phyloP scores from a whole-genome alignment of 2,113 vertebrate genomes.

The Chaetorhynchus papuensis region DNA sequence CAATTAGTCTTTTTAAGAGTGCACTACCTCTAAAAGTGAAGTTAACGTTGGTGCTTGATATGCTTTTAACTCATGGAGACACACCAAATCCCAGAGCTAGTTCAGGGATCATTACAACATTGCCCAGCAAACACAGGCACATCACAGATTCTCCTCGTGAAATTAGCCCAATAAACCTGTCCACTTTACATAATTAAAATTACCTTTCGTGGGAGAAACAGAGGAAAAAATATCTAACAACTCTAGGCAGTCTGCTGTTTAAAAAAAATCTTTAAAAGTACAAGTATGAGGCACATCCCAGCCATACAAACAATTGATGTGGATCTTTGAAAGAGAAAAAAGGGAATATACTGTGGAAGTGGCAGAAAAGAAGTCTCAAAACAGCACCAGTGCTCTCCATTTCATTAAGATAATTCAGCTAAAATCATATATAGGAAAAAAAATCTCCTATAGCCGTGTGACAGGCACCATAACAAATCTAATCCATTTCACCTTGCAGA shows the following conservation, averaged over 20 bases:
- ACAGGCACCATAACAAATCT: background rate
- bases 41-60: background rate
- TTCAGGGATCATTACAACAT: background rate
- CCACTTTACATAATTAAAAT: background rate
- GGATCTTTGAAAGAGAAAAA: background rate
- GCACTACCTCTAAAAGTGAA: background rate
- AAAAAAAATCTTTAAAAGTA: background rate
- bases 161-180: background rate
- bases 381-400: background rate
- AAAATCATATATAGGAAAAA: background rate
- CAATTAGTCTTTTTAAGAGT: background rate
- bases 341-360: background rate
- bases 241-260: background rate
- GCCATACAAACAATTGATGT: fast-evolving
- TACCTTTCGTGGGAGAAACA: background rate
- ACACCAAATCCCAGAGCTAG: background rate
- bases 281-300: background rate
- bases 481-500: background rate
- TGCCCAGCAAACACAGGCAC: background rate
- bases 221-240: background rate
- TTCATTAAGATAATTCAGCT: background rate
- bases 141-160: background rate
- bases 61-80: background rate
- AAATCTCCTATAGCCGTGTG: background rate
- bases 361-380: background rate